Evolutionary conservation across 2,113 vertebrate genomes (phyloP).

Genomic region (Parus major): DNA sequence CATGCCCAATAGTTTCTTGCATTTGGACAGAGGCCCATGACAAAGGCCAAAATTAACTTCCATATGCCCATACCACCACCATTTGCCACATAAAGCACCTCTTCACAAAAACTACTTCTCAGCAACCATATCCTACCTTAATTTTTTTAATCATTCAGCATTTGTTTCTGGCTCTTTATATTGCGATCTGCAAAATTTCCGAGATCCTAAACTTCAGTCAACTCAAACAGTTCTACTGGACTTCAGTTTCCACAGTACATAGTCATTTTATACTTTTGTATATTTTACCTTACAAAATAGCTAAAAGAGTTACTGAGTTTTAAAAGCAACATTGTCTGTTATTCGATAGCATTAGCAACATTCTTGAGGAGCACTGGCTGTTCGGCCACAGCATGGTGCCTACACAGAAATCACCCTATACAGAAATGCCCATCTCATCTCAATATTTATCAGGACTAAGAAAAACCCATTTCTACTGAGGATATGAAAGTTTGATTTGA

Average conservation of each 20-base stretch:
- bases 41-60: not conserved
- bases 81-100: not conserved
- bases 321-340: not conserved
- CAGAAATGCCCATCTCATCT: not conserved
- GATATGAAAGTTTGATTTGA: not conserved
- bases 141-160: not conserved
- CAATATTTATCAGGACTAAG: not conserved
- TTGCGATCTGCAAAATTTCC: not conserved
- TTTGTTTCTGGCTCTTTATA: not conserved
- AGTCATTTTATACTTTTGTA: not conserved
- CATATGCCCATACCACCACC: not conserved
- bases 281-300: not conserved
- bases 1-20: not conserved
- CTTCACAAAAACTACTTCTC: not conserved
- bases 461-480: not conserved
- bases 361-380: not conserved
- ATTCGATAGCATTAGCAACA: not conserved
- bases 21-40: not conserved
- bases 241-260: not conserved
- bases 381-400: not conserved
- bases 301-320: not conserved
- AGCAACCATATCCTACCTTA: not conserved
- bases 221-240: not conserved
- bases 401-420: not conserved
- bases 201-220: not conserved